Percentiles rank a stretch among this genome's conserved stretches.
These are phyloP conservation scores for Silurus meridionalis DNA, from an alignment of 2,113 vertebrate species.

Conservation along the genomic window DNA sequence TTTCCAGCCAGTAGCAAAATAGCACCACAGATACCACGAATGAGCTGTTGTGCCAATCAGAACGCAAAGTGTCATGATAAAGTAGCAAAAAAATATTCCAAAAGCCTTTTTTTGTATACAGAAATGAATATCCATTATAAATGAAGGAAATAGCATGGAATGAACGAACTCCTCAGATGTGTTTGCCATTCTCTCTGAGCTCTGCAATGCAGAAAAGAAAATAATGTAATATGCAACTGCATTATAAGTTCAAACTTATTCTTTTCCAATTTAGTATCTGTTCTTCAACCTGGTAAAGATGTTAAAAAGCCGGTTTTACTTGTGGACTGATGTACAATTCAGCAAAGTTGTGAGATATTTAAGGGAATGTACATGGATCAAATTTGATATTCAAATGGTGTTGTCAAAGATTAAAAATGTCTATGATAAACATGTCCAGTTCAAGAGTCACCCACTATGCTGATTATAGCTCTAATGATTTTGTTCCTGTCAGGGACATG, in stretches of 20 bases:
- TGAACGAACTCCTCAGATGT: not conserved
- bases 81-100: not conserved
- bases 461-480: not conserved
- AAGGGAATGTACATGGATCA: not conserved
- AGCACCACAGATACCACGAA: conserved; percentile 9
- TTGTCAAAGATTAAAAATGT: not conserved
- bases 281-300: not conserved
- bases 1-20: not conserved
- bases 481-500: not conserved
- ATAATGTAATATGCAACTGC: not conserved
- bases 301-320: not conserved
- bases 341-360: not conserved
- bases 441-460: no score
- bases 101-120: not conserved
- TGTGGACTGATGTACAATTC: not conserved
- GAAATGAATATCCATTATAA: not conserved
- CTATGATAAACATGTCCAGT: not conserved
- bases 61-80: not conserved
- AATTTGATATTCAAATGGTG: conserved; percentile 20
- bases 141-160: not conserved
- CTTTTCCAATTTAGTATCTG: not conserved
- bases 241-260: not conserved
- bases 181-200: not conserved
- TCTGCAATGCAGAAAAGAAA: not conserved
- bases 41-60: conserved; percentile 1